phyloP scores from a whole-genome alignment of 1,140 invertebrate species.

The Drosophila virilis region DNA sequence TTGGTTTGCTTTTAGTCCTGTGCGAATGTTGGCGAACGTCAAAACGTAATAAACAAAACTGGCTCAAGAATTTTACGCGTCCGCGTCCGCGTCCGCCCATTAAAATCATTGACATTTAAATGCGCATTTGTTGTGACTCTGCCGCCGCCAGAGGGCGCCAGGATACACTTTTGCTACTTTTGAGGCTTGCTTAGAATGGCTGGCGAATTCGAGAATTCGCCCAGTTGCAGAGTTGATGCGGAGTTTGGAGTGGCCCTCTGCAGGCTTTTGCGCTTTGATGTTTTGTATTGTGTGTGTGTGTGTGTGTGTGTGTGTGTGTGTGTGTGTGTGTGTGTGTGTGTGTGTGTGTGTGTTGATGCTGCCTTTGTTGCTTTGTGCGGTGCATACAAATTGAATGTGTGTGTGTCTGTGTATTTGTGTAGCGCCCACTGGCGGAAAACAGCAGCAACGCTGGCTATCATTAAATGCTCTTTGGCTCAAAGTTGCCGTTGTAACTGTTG shows the following conservation, averaged over 20 bases:
- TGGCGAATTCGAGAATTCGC: conserved; percentile 14
- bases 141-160: conserved; percentile 43
- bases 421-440: conserved; percentile 25
- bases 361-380: conserved; percentile 58
- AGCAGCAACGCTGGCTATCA: conserved; percentile 50
- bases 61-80: conserved; percentile 81
- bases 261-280: conserved; percentile 55
- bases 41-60: conserved; percentile 76
- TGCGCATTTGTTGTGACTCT: conserved; percentile 45
- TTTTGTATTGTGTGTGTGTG: conserved; percentile 20
- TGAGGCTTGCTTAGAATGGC: conserved; percentile 23
- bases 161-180: conserved; percentile 69
- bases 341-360: conserved; percentile 3
- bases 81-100: conserved; percentile 78
- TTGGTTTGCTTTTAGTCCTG: conserved; percentile 11
- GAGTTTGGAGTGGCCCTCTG: conserved; percentile 32
- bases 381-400: conserved; percentile 56
- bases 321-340: conserved; percentile 23
- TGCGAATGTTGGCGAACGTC: conserved; percentile 42
- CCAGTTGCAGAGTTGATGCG: conserved; percentile 14
- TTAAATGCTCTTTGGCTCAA: conserved; percentile 65
- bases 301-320: conserved; percentile 12
- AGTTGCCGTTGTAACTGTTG: conserved; percentile 31
- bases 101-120: conserved; percentile 83
- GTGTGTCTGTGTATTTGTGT: conserved; percentile 5